Evolutionary conservation across 2,113 vertebrate genomes (phyloP), one percentile per base, ranked within the genome.

Genomic region (Edolisoma coerulescens): DNA sequence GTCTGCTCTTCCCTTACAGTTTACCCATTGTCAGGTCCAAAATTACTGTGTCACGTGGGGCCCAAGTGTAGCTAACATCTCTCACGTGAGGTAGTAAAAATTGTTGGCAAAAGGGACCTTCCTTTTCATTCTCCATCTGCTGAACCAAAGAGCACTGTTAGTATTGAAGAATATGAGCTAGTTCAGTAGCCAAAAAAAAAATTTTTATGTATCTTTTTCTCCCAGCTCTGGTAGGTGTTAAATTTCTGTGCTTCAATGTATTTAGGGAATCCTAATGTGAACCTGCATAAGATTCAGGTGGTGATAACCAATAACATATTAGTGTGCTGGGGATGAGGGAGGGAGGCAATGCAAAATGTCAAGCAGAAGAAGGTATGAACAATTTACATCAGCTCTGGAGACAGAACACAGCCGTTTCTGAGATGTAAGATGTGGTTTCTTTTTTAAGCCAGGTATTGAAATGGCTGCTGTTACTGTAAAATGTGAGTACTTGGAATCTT

Each of bases 371-470:
- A 41, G 18, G 24, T 59, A 86, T 30, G 49, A 95, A 65, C 67
- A 80, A 42, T 81, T 93, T 56, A 44, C 64, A 90, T 87, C 54
- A 73, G 75, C 59, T 85, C 78, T 67, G 84, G 63, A 94, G 79
- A 67, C 71, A 63, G 69, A 89, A 30, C 3, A 6, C 64, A 64
- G 60, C 89, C 73, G 50, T 61, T 93, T 84, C 74, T 86, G 83
- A 92, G 60, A 59, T 47, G 28, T 2, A 90, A 95, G 56, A 89
- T 93, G 83, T 92, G 80, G 84, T 89, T 95, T 92, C 80, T 93
- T 89, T 95, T 92, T 89, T 94, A 93, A 97, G 86, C 24, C 80
- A 92, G 91, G 56, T 93, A 95, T 81, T 92, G 91, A 95, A 90
- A 93, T 93, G 94, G 76, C 60, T 92, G 80, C 86, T 89, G 21